Evolutionary conservation across 1,140 invertebrate genomes (phyloP), one percentile per base, ranked within the genome.

Genomic region (Papilio aristodemus): DNA sequence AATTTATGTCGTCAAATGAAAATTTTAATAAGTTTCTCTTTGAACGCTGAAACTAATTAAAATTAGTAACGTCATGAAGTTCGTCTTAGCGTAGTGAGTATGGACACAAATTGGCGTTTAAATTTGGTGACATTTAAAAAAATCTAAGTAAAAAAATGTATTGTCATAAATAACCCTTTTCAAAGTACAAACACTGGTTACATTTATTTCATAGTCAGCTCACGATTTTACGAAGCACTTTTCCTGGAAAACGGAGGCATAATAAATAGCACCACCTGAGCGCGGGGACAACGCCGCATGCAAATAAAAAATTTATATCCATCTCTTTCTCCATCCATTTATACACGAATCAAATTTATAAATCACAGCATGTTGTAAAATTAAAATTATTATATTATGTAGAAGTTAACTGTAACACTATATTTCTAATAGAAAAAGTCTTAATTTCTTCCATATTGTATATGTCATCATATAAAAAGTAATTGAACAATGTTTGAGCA

Each of bases 221-320:
- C 46, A 54, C 46, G 46, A 54, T 54, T 54, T 54, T 54, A 54
- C 46, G 46, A 54, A 54, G 46, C 46, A 54, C 46, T 54, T 54
- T 54, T 54, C 46, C 19, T 10, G 19, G 46, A 54, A 54, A 54
- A 54, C 46, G 46, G 46, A 54, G 46, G 46, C 46, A 54, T 54
- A 54, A 54, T 54, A 54, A 54, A 54, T 54, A 54, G 46, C 46
- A 19, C 46, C 46, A 54, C 46, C 46, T 54, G 46, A 54, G 46
- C 46, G 19, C 46, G 46, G 46, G 11, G 19, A 54, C 19, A 22
- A 54, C 46, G 46, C 46, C 43, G 46, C 46, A 54, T 54, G 46
- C 46, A 54, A 54, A 54, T 54, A 54, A 54, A 54, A 54, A 54
- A 54, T 22, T 0, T 54, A 54, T 54, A 22, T 54, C 9, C 11